A percentile compares a stretch with the other conserved stretches of the same genome.
Evolutionary conservation across 2,888 invertebrate species (phyloP).

Genomic region (Spodoptera littoralis): DNA sequence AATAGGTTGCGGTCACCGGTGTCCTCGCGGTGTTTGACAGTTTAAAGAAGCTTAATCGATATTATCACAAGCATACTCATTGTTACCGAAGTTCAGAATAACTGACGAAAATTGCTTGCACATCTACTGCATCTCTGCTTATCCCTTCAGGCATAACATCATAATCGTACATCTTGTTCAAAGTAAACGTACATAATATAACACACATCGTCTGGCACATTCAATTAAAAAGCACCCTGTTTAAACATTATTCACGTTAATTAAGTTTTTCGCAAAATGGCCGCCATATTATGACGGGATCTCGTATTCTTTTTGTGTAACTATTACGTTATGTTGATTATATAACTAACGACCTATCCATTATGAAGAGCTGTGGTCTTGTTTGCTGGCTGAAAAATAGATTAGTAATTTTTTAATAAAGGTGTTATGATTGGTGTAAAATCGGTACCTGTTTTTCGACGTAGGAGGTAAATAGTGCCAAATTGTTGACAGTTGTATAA

Average conservation of each 20-base stretch:
- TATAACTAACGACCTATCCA: conserved; percentile 23
- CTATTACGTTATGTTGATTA: conserved; percentile 16
- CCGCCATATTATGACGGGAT: conserved; percentile 18
- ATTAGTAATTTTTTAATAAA: neutral
- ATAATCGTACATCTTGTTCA: no score
- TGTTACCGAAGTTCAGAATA: no score
- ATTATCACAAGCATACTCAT: no score
- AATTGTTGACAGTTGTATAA: no score
- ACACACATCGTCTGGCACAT: conserved; percentile 1
- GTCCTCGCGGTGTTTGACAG: no score
- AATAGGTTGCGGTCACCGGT: no score
- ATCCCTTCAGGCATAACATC: no score
- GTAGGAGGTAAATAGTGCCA: no score
- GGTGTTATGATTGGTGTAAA: neutral
- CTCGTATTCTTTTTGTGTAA: conserved; percentile 16
- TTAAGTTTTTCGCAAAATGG: conserved; percentile 36
- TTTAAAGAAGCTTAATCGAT: no score
- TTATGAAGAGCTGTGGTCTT: conserved; percentile 9
- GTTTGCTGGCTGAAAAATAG: conserved; percentile 5
- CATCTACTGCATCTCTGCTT: no score
- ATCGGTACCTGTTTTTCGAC: no score
- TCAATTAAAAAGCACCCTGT: conserved; percentile 8
- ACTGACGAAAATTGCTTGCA: no score
- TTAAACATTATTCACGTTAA: conserved; percentile 33
- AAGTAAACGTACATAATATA: neutral